These are phyloP conservation scores for Macquaria ambigua DNA, from an alignment of 2,113 vertebrate genomes.

Conservation along the genomic window DNA sequence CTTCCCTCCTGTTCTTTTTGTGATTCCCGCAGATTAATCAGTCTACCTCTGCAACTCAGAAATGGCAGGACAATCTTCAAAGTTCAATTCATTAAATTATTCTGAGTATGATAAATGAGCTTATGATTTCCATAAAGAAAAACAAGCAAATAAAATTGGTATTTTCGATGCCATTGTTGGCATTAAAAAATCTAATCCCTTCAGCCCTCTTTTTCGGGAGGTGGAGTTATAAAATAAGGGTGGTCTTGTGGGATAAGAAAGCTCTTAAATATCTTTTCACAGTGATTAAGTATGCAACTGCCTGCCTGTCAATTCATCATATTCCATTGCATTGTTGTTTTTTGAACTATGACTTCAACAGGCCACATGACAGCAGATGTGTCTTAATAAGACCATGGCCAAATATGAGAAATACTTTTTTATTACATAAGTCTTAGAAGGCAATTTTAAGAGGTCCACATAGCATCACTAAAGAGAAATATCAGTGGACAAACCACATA, in stretches of 20 bases:
- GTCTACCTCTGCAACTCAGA: not conserved
- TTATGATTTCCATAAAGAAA: not conserved
- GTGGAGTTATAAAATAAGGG: slow-evolving; percentile 27
- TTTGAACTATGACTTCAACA: not conserved
- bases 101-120: not conserved
- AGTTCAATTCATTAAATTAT: not conserved
- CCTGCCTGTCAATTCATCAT: slow-evolving; percentile 38
- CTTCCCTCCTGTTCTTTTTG: slow-evolving; percentile 18
- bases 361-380: not conserved
- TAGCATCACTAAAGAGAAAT: not conserved
- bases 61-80: not conserved
- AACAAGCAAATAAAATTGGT: not conserved
- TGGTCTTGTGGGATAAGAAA: slow-evolving; percentile 47
- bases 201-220: slow-evolving; percentile 2
- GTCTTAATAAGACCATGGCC: not conserved
- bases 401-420: not conserved
- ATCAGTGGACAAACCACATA: not conserved
- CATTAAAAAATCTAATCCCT: slow-evolving; percentile 1
- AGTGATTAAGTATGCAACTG: slow-evolving; percentile 42
- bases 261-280: slow-evolving; percentile 41
- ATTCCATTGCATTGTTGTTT: slow-evolving; percentile 7
- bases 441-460: not conserved
- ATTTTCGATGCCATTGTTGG: not conserved
- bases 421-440: not conserved
- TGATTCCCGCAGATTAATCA: slow-evolving; percentile 3